phyloP scores from a whole-genome alignment of 2,113 vertebrate genomes.

The Capreolus pygargus region DNA sequence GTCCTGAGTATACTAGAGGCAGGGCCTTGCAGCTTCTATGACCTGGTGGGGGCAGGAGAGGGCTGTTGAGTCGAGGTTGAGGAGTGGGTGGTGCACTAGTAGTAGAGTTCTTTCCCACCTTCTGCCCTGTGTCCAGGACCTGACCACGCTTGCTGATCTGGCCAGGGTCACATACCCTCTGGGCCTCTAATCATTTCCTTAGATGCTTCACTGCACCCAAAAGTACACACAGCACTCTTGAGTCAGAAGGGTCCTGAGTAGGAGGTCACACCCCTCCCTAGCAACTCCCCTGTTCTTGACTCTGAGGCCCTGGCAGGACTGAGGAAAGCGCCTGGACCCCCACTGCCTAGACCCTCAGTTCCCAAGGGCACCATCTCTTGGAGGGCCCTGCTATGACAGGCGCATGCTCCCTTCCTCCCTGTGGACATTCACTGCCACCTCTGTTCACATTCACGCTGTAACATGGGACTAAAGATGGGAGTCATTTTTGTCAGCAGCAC shows the following conservation, averaged over 20 bases:
- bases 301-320: not conserved
- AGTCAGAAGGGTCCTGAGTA: not conserved
- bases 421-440: not conserved
- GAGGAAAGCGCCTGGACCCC: not conserved
- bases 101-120: not conserved
- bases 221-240: not conserved
- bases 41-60: not conserved
- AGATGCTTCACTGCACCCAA: not conserved
- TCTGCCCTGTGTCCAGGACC: conserved; percentile 81
- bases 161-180: not conserved
- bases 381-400: not conserved
- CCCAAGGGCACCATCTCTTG: not conserved
- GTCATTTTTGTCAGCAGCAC: not conserved
- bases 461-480: not conserved
- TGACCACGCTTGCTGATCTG: conserved; percentile 91
- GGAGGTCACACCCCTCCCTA: not conserved
- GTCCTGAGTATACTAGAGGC: not conserved
- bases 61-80: not conserved
- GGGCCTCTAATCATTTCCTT: not conserved
- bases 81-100: not conserved
- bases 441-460: not conserved
- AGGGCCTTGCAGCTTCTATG: not conserved
- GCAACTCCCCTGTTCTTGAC: not conserved
- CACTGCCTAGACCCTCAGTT: not conserved
- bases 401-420: not conserved